Evolutionary conservation across 2,113 vertebrate species (phyloP), one percentile per base, ranked within the genome.

Genomic region (Hypomesus transpacificus): DNA sequence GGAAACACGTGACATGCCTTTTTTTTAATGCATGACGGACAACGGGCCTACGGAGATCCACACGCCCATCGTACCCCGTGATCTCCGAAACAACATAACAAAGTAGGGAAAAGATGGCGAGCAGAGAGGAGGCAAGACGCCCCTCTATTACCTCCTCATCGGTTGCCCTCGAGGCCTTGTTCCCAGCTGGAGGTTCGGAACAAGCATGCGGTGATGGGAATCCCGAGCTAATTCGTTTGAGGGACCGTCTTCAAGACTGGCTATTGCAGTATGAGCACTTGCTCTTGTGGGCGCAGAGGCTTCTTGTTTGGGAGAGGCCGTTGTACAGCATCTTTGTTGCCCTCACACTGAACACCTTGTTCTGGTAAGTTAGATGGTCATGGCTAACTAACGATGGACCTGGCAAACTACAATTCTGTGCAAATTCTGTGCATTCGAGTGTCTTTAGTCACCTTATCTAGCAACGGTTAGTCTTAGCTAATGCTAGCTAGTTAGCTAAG

Each of bases 221-320:
- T 57, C 84, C 84, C 57, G 90, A 92, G 88, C 87, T 92, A 0
- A 76, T 85, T 66, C 81, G 84, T 31, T 75, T 96, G 79, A 86
- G 92, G 82, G 92, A 94, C 81, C 84, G 91, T 66, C 93, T 96
- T 53, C 91, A 92, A 73, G 92, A 89, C 50, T 94, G 94, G 94
- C 74, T 93, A 67, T 77, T 76, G 73, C 91, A 79, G 71, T 89
- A 91, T 31, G 96, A 96, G 86, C 88, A 92, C 24, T 88, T 82
- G 78, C 82, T 96, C 83, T 88, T 90, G 60, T 90, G 90, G 73
- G 82, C 87, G 79, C 96, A 97, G 93, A 86, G 94, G 77, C 90
- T 97, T 76, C 84, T 97, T 85, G 96, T 98, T 28, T 98, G 96
- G 95, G 96, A 98, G 90, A 95, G 93, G 91, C 95, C 96, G 74